Evolutionary conservation across 64 coral and sea anemone species (phyloP), one percentile per base, ranked within the genome.

Genomic region (Porites lutea): DNA sequence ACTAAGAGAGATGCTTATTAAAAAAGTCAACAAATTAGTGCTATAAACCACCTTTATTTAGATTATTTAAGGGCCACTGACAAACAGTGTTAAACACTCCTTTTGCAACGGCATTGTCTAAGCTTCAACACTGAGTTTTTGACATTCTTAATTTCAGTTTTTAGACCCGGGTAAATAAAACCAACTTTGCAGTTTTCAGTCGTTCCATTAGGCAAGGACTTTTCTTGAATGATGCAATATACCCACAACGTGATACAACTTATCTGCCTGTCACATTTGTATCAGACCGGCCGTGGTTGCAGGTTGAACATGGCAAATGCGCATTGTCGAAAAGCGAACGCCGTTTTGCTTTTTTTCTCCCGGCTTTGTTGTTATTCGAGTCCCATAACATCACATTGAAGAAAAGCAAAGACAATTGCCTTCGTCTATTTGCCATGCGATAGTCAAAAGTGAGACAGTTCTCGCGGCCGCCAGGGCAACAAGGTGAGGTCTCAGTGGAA

Each of bases 21-120:
- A 84, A 64, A 84, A 84, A 49, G 81, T 84, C 61, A 84, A 84
- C 81, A 84, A 84, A 84, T 84, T 84, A 84, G 8, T 8, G 19
- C 21, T 80, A 27, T 61, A 80, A 66, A 67, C 81, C 81, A 67
- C 79, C 15, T 82, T 82, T 62, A 82, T 65, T 65, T 48, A 15
- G 13, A 23, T 21, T 84, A 65, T 69, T 69, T 20, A 16, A 68
- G 63, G 13, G 44, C 15, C 12, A 11, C 16, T 68, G 22, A 52
- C 48, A 65, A 74, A 13, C 46, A 45, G 8, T 5, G 6, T 68
- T 52, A n/a, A 84, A 21, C 61, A 84, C 69, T 84, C 27, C 61
- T 84, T 65, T 63, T 18, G 59, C 47, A 10, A 22, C n/a, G 19
- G 23, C 57, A 20, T 6, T 78, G 51, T 78, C 2, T 78, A 18